These are phyloP conservation scores for Parnassius mnemosyne DNA, from an alignment of 2,888 invertebrate genomes.

Conservation along the genomic window DNA sequence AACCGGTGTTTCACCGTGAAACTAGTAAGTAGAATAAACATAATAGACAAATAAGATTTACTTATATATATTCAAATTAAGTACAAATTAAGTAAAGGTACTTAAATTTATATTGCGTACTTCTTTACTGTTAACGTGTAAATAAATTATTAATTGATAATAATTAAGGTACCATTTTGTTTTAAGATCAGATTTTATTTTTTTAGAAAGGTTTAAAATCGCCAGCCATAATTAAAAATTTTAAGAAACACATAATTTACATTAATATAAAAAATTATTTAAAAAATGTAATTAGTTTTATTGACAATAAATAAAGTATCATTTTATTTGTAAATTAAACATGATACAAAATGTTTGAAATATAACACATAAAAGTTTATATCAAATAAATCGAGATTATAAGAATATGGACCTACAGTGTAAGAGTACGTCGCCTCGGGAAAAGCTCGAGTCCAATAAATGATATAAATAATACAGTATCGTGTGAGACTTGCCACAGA, in stretches of 20 bases:
- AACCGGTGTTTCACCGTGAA: too few species aligned
- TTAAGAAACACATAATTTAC: too few species aligned
- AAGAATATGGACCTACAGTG: constrained; percentile 36
- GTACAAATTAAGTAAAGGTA: too few species aligned
- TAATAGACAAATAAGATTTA: too few species aligned
- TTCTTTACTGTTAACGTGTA: constrained; percentile 6
- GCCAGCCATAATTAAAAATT: neutral
- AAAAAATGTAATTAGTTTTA: too few species aligned
- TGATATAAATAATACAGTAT: constrained; percentile 67
- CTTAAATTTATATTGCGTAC: constrained; percentile 3
- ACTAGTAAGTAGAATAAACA: too few species aligned
- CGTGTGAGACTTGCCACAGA: constrained; percentile 70
- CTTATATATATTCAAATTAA: too few species aligned
- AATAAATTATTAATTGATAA: neutral
- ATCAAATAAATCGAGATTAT: constrained; percentile 12
- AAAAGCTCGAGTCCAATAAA: constrained; percentile 71
- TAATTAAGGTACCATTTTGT: neutral
- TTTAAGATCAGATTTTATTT: constrained; percentile 14
- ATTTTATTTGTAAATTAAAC: too few species aligned
- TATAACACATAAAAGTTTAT: too few species aligned
- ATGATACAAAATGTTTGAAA: too few species aligned
- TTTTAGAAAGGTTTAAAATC: constrained; percentile 1
- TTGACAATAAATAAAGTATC: too few species aligned
- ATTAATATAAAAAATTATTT: too few species aligned
- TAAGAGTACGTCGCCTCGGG: constrained; percentile 67